These are phyloP conservation scores for Acronicta alni DNA, from an alignment of 2,888 invertebrate species.

Conservation along the genomic window DNA sequence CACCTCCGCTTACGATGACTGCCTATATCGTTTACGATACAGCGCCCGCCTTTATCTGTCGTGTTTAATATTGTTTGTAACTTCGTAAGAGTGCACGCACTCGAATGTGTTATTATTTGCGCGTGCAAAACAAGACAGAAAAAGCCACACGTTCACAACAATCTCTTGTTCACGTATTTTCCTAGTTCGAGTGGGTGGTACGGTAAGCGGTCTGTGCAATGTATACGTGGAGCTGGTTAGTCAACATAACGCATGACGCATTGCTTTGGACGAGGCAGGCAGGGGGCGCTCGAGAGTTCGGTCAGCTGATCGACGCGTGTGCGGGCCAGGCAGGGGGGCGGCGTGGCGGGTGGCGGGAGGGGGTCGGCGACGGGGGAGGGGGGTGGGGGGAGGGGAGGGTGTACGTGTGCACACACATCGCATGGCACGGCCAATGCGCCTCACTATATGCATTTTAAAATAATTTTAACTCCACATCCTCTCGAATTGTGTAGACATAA, in stretches of 20 bases:
- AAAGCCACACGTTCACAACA: slow-evolving; percentile 46
- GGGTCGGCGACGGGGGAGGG: slow-evolving; percentile 39
- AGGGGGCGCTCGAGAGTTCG: slow-evolving; percentile 68
- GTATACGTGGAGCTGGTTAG: slow-evolving; percentile 69
- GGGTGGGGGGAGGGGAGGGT: slow-evolving; percentile 31
- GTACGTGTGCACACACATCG: slow-evolving; percentile 71
- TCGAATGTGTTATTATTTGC: slow-evolving; percentile 41
- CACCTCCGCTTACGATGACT: slow-evolving; percentile 55
- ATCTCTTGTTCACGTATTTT: slow-evolving; percentile 62
- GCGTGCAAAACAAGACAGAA: slow-evolving; percentile 46
- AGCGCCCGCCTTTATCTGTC: slow-evolving; percentile 42
- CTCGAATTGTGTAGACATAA: slow-evolving; percentile 54
- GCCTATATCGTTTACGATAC: slow-evolving; percentile 43
- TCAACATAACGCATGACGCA: slow-evolving; percentile 76
- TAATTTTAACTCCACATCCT: slow-evolving; percentile 65
- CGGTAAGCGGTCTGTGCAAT: slow-evolving; percentile 64
- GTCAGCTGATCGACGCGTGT: slow-evolving; percentile 85
- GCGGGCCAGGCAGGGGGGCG: slow-evolving; percentile 43
- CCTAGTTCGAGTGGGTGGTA: slow-evolving; percentile 66
- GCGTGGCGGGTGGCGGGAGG: slow-evolving; percentile 20
- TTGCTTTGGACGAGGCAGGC: slow-evolving; percentile 62
- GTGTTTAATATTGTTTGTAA: slow-evolving; percentile 36
- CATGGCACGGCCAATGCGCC: slow-evolving; percentile 67
- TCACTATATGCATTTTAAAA: slow-evolving; percentile 69
- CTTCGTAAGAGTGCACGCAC: slow-evolving; percentile 29